Conservation (phyloP, 2,797 vertebrate genomes). For the Sebastes iracundus region DNA sequence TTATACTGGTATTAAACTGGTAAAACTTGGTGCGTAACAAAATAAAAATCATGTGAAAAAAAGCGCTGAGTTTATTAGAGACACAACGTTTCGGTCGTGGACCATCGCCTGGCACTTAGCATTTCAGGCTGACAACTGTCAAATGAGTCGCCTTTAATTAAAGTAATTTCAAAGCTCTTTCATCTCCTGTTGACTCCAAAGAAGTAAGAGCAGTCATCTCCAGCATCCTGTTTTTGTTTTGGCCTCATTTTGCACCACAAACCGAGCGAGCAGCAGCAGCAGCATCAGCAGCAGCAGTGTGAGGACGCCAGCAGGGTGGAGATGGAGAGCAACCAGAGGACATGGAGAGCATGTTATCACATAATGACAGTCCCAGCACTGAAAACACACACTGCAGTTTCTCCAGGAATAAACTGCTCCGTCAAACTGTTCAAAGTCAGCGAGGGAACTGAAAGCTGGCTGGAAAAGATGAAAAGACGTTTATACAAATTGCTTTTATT, state of each 20-base stretch:
- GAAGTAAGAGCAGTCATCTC: constrained; percentile 14
- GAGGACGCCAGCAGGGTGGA: constrained; percentile 59
- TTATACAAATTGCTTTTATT: constrained; percentile 72
- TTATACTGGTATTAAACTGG: background rate
- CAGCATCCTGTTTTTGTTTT: constrained; percentile 39
- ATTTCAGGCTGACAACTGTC: constrained; percentile 15
- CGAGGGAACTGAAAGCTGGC: constrained; percentile 9
- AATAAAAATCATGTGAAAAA: background rate
- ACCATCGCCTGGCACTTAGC: background rate
- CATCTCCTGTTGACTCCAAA: constrained; percentile 28
- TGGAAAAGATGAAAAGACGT: background rate
- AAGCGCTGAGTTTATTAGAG: background rate
- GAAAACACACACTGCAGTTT: constrained; percentile 26
- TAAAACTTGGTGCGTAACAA: background rate
- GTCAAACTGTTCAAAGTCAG: background rate
- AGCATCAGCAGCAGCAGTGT: constrained; percentile 26
- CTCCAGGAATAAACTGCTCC: constrained; percentile 56
- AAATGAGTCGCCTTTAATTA: constrained; percentile 45
- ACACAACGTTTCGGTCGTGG: background rate
- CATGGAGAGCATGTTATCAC: constrained; percentile 43
- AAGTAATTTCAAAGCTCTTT: constrained; percentile 33
- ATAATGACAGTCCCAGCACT: constrained; percentile 60
- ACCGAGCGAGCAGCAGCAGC: constrained; percentile 31
- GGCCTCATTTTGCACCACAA: constrained; percentile 43
- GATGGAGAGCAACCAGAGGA: constrained; percentile 43